Conservation (phyloP, 1,140 invertebrate genomes). For the Sycophaga agraensis region DNA sequence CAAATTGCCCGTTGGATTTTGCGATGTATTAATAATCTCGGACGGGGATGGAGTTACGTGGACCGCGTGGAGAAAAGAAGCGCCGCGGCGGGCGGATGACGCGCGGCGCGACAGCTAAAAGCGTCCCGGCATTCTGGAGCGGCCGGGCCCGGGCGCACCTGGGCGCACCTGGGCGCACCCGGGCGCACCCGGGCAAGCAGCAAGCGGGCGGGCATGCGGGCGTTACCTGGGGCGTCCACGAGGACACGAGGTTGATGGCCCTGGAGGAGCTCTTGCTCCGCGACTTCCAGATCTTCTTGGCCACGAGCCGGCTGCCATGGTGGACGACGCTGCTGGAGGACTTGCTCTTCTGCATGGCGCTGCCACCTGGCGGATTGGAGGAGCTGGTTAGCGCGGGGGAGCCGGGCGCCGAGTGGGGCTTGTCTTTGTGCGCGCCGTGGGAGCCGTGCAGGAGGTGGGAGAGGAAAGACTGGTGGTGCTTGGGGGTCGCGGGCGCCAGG, state of each 20-base stretch:
- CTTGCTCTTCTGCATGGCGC: constrained; percentile 84
- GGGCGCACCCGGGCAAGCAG: not conserved
- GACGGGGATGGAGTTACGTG: too few relatives aligned
- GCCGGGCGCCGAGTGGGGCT: constrained; percentile 54
- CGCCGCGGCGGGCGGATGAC: too few relatives aligned
- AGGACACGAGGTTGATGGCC: constrained; percentile 55
- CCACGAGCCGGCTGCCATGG: constrained; percentile 69
- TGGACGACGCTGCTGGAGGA: constrained; percentile 83
- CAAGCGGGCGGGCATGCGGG: not conserved
- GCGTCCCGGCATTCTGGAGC: too few relatives aligned
- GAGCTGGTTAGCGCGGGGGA: constrained; percentile 56
- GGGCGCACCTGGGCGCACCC: not conserved
- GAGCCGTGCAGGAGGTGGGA: constrained; percentile 67
- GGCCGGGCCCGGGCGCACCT: not conserved
- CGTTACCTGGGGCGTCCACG: constrained; percentile 83
- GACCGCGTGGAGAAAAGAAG: too few relatives aligned
- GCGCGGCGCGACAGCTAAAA: too few relatives aligned
- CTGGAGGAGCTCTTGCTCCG: constrained; percentile 78
- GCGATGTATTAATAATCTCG: too few relatives aligned
- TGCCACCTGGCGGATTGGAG: constrained; percentile 57
- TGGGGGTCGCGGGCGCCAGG: constrained; percentile 58
- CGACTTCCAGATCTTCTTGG: constrained; percentile 80
- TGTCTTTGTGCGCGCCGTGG: constrained; percentile 52
- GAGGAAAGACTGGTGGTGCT: constrained; percentile 65
- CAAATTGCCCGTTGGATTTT: too few relatives aligned